Evolutionary conservation across 1,140 invertebrate genomes (phyloP).

Genomic region (Halictus rubicundus): DNA sequence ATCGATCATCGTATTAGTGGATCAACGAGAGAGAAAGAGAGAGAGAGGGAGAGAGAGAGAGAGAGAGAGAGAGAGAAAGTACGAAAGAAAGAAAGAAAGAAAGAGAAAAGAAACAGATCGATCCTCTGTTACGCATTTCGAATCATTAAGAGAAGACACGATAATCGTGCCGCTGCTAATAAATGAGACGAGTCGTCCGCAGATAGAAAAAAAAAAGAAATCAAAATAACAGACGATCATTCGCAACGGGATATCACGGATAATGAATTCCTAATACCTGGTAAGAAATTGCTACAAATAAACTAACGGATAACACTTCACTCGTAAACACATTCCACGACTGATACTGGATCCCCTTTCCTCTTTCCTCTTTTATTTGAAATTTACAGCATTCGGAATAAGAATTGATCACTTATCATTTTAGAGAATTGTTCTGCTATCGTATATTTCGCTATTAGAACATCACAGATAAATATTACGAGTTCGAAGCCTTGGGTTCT

Average conservation of each 20-base stretch:
- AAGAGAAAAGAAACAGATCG: not conserved
- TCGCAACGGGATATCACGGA: not conserved
- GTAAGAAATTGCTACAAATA: not conserved
- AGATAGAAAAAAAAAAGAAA: conserved; percentile 19
- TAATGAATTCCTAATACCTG: not conserved
- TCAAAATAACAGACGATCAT: conserved; percentile 24
- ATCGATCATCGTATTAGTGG: conserved; percentile 8
- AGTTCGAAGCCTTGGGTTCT: too few relatives aligned
- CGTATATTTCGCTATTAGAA: too few relatives aligned
- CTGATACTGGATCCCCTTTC: not conserved
- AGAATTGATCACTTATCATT: too few relatives aligned
- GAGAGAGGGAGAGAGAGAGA: too few relatives aligned
- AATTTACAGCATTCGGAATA: not conserved
- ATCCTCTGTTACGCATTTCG: not conserved
- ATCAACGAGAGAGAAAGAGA: conserved; percentile 8
- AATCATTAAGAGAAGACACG: not conserved
- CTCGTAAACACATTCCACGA: conserved; percentile 36
- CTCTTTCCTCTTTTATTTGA: not conserved
- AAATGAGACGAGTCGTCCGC: not conserved
- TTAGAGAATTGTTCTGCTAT: too few relatives aligned
- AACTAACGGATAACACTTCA: not conserved
- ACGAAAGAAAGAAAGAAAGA: too few relatives aligned
- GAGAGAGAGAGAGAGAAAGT: too few relatives aligned
- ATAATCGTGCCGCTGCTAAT: conserved; percentile 15
- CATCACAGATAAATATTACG: too few relatives aligned